phyloP scores from a whole-genome alignment of 2,113 vertebrate genomes.

The Xyliphius kryptos region DNA sequence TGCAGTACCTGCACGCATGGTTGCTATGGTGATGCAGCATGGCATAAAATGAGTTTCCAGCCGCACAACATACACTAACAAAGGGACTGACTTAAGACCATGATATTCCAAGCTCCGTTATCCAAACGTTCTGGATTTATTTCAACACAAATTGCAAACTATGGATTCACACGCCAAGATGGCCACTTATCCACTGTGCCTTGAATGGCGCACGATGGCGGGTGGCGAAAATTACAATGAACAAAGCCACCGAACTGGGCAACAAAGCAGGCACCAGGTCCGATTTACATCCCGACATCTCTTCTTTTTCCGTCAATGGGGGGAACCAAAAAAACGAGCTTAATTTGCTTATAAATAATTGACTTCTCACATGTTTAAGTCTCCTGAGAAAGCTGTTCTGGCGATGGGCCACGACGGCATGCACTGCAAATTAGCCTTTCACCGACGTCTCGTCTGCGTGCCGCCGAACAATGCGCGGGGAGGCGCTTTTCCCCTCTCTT shows the following conservation, averaged over 20 bases:
- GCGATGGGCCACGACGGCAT: constrained; percentile 67
- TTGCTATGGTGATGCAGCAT: constrained; percentile 66
- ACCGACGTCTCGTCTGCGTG: constrained; percentile 73
- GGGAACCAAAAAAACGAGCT: constrained; percentile 49
- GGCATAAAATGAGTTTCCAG: constrained; percentile 56
- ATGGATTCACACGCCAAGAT: constrained; percentile 53
- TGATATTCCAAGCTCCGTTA: constrained; percentile 55
- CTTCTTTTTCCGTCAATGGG: neutral
- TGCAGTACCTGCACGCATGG: constrained; percentile 60
- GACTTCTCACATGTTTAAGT: constrained; percentile 77
- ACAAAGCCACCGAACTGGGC: constrained; percentile 41
- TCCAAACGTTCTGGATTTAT: constrained; percentile 59
- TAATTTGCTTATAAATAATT: constrained; percentile 90
- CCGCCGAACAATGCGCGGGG: constrained; percentile 57
- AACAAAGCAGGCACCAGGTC: constrained; percentile 51
- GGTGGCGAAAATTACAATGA: constrained; percentile 41
- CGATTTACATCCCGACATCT: constrained; percentile 54
- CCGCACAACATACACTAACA: constrained; percentile 58
- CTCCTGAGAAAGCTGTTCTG: constrained; percentile 76
- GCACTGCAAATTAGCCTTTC: constrained; percentile 80
- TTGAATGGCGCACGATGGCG: constrained; percentile 45
- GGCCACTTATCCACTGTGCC: constrained; percentile 48
- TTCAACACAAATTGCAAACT: constrained; percentile 45
- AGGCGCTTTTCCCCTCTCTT: constrained; percentile 51
- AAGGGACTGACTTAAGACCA: constrained; percentile 58